Conservation (phyloP, 2,113 vertebrate species). For the Balaenoptera acutorostrata region DNA sequence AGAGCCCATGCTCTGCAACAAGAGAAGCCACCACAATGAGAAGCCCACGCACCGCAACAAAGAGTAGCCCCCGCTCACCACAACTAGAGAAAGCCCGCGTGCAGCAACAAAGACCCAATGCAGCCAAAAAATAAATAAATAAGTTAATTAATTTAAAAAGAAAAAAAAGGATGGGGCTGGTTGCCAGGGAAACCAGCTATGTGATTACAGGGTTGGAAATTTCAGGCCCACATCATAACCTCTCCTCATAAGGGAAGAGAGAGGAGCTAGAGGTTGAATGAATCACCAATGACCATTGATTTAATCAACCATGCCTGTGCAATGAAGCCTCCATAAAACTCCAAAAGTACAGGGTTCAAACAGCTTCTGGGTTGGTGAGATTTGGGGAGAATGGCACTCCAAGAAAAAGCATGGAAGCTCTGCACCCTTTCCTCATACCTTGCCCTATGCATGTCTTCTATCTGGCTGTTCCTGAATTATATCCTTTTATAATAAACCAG, state of each 20-base stretch:
- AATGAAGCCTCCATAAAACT: not conserved
- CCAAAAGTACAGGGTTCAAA: not conserved
- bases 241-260: not conserved
- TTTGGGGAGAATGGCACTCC: not conserved
- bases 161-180: not conserved
- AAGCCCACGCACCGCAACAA: too few species aligned
- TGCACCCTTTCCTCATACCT: not conserved
- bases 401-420: not conserved
- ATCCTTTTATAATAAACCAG: not conserved
- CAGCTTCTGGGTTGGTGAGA: not conserved
- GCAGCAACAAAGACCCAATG: too few species aligned
- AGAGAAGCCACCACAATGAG: too few species aligned
- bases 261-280: not conserved
- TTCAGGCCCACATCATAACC: not conserved
- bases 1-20: too few species aligned
- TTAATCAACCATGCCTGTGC: not conserved
- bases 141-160: too few species aligned
- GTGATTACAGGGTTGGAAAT: not conserved
- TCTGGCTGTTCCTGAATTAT: not conserved
- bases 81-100: too few species aligned
- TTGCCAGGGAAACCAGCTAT: not conserved
- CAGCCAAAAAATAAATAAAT: too few species aligned
- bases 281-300: not conserved
- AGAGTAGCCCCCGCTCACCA: too few species aligned
- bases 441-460: not conserved